A percentile compares a stretch with the other conserved stretches of the same genome.
phyloP scores from a whole-genome alignment of 1,140 invertebrate species.

The Cyclina sinensis region DNA sequence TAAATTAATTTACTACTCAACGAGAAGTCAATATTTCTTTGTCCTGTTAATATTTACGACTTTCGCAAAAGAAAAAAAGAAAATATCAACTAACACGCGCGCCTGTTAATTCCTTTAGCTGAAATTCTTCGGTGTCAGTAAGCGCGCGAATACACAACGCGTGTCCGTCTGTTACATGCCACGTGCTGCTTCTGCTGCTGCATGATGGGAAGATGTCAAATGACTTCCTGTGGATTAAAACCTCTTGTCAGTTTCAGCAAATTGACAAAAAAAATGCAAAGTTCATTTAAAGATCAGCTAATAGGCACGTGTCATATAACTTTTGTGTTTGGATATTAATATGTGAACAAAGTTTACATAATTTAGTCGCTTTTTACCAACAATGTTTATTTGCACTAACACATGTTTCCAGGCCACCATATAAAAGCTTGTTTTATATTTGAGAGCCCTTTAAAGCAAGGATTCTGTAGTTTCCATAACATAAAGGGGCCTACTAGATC shows the following conservation, averaged over 20 bases:
- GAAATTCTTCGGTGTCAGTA: background rate
- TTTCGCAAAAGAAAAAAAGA: too few relatives aligned
- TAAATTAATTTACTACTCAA: too few relatives aligned
- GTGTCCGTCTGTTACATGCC: background rate
- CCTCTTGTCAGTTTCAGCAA: background rate
- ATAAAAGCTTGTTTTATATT: too few relatives aligned
- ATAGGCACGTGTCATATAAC: background rate
- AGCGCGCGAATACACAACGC: background rate
- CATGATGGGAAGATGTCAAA: background rate
- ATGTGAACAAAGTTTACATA: too few relatives aligned
- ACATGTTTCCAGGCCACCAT: too few relatives aligned
- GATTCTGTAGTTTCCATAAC: too few relatives aligned
- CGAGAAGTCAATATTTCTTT: background rate
- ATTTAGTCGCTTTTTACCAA: too few relatives aligned
- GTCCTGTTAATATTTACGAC: background rate
- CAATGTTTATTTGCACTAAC: too few relatives aligned
- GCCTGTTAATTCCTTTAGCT: constrained; percentile 20
- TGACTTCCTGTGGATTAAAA: constrained; percentile 2
- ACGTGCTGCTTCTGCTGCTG: background rate
- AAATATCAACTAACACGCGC: background rate
- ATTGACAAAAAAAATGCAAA: background rate
- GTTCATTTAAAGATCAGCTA: background rate
- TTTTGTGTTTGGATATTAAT: too few relatives aligned
- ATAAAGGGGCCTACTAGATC: too few relatives aligned
- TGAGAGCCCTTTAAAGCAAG: too few relatives aligned